Base-by-base conservation (phyloP, 2,797 vertebrate species). In the Sebastolobus altivelis region DNA sequence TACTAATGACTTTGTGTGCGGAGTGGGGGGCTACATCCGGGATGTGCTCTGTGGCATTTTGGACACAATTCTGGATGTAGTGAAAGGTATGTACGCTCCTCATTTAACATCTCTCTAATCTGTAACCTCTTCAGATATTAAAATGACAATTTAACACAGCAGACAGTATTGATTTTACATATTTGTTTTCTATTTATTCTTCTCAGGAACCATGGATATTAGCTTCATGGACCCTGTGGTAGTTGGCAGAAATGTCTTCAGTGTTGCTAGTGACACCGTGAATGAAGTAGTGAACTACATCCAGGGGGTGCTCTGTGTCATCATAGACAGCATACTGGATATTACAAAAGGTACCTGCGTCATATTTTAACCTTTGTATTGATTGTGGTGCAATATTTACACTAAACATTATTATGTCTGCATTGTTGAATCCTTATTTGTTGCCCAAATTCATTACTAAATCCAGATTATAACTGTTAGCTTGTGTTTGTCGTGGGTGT, bases 181-280 rank as follows among this genome's bases (percentile, higher is more conserved):
- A 29, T 12, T 1, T 16, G 3, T 72, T 59, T 65, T 16, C 9
- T 25, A 1, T 52, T 75, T 66, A 2, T 63, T 37, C 70, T 46
- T 56, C 72, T 61, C 75, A 95, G 94, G 93, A 87, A 77, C 72
- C 7, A 31, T 40, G 3, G 91, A 94, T 60, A 5, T 93, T 4
- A 93, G 86, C 73, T 90, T 87, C 77, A 84, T 93, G 11, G 89
- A 95, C 62, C 93, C 93, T 1, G 91, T 93, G 52, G 65, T 87
- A 0, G 33, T 92, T 3, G 92, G 93, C 68, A 91, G 92, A 73
- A 70, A 79, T 8, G 5, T 74, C 54, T 89, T 94, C 81, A 77
- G n/a, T 20, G 25, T 33, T 16, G 62, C 60, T n/a, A 81, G 92
- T 52, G 81, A 92, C 35, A 58, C 22, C 3, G 35, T 88, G 12